These are phyloP conservation scores for Harpagifer antarcticus DNA, from an alignment of 2,797 vertebrate species.

Conservation along the genomic window DNA sequence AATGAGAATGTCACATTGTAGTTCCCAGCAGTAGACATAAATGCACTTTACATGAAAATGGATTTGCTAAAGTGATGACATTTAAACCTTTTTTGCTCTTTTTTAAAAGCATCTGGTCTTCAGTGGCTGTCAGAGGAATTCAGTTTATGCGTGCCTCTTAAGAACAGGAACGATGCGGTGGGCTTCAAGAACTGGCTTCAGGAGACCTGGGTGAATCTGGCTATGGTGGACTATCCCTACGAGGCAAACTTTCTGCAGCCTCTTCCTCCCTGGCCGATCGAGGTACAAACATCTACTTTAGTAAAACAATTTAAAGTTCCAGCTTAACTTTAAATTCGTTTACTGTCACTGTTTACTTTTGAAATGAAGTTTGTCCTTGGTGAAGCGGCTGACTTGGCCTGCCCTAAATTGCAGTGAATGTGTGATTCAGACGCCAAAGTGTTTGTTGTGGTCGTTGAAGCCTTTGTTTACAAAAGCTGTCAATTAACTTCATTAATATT, in stretches of 20 bases:
- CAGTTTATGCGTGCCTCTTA: conserved; percentile 88
- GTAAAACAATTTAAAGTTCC: neutral
- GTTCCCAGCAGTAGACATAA: neutral
- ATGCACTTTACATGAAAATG: neutral
- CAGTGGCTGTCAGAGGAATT: conserved; percentile 90
- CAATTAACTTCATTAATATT: conserved; percentile 82
- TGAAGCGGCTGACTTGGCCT: conserved; percentile 51
- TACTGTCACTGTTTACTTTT: conserved; percentile 1
- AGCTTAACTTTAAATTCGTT: conserved; percentile 3
- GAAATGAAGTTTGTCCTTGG: conserved; percentile 39
- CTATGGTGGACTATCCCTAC: conserved; percentile 98
- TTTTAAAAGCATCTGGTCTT: conserved; percentile 85
- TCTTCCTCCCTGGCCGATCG: conserved; percentile 94
- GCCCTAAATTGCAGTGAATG: conserved; percentile 61
- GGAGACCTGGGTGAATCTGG: conserved; percentile 95
- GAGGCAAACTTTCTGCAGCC: conserved; percentile 93
- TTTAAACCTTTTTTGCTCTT: conserved; percentile 10
- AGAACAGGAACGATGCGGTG: conserved; percentile 71
- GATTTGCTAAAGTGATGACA: neutral
- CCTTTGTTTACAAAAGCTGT: conserved; percentile 77
- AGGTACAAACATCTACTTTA: conserved; percentile 82
- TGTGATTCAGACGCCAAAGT: conserved; percentile 61
- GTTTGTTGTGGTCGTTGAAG: conserved; percentile 71
- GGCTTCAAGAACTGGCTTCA: conserved; percentile 92
- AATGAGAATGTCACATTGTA: neutral